phyloP scores from a whole-genome alignment of 2,113 vertebrate species.

The Myiozetetes cayanensis region DNA sequence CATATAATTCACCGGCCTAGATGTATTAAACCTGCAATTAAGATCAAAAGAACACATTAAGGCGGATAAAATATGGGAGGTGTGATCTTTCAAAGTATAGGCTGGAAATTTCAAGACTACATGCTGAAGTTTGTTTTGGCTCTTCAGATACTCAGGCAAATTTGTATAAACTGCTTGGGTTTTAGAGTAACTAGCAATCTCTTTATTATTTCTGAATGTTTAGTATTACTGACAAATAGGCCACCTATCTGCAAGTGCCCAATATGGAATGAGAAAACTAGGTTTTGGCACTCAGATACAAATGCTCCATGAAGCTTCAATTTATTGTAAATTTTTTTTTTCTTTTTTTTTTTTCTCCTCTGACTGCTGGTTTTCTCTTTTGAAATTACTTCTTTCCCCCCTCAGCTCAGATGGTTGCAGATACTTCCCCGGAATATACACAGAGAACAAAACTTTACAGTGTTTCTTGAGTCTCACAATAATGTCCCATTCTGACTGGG shows the following conservation, averaged over 20 bases:
- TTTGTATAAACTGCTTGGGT: background rate
- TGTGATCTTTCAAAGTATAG: conserved; percentile 11
- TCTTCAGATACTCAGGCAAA: background rate
- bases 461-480: background rate
- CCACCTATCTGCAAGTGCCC: conserved; percentile 27
- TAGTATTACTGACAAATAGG: conserved; percentile 48
- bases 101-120: background rate
- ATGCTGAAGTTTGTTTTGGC: background rate
- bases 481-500: background rate
- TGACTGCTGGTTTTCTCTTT: background rate
- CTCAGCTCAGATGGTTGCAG: background rate
- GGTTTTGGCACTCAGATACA: conserved; percentile 6
- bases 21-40: conserved; percentile 60
- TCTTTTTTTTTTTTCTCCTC: background rate
- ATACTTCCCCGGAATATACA: background rate
- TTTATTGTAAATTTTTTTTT: conserved; percentile 17
- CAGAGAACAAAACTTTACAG: background rate
- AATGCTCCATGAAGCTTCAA: background rate
- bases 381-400: background rate
- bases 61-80: background rate
- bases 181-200: background rate
- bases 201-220: background rate
- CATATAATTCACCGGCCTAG: conserved; percentile 47
- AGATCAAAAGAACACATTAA: conserved; percentile 36
- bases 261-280: conserved; percentile 46